Evolutionary conservation across 2,113 vertebrate genomes (phyloP).

Genomic region (Siphamia tubifer): DNA sequence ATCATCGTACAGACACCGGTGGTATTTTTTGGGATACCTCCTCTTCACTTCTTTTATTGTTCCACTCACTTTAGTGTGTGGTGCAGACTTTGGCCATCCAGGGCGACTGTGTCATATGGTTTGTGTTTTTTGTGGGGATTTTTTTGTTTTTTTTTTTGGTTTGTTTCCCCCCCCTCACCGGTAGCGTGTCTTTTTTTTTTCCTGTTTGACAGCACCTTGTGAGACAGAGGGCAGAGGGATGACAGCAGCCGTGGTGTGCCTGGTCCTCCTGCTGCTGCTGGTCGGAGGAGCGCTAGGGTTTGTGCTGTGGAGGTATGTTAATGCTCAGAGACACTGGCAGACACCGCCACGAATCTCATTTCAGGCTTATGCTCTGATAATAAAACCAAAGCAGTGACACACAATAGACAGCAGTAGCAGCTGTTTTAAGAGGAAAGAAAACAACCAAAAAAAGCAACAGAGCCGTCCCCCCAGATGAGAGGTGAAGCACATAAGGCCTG

Average conservation of each 20-base stretch:
- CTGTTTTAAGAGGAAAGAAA: background rate
- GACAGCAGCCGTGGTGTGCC: slow-evolving; percentile 52
- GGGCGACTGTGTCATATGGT: slow-evolving; percentile 17
- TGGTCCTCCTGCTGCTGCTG: slow-evolving; percentile 65
- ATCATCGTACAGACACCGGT: slow-evolving; percentile 25
- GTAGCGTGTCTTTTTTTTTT: slow-evolving; percentile 27
- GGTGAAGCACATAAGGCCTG: slow-evolving; percentile 5
- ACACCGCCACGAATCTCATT: slow-evolving; percentile 37
- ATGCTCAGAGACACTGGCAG: slow-evolving; percentile 3
- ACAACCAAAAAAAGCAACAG: slow-evolving; percentile 1
- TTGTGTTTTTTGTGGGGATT: background rate
- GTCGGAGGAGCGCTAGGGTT: slow-evolving; percentile 56
- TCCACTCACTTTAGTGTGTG: background rate
- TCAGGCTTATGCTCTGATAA: slow-evolving; percentile 27
- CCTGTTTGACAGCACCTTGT: slow-evolving; percentile 68
- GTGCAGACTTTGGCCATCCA: background rate
- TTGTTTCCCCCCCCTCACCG: too few species aligned
- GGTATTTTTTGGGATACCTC: slow-evolving; percentile 25
- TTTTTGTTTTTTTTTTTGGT: too few species aligned
- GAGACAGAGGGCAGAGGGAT: slow-evolving; percentile 34
- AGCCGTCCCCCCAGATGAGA: slow-evolving; percentile 12
- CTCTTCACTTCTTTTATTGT: slow-evolving; percentile 3
- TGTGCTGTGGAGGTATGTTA: slow-evolving; percentile 73
- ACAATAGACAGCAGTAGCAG: slow-evolving; percentile 1
- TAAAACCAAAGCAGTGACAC: slow-evolving; percentile 10